Conservation (phyloP, 2,888 invertebrate genomes). For the Lobophora halterata region DNA sequence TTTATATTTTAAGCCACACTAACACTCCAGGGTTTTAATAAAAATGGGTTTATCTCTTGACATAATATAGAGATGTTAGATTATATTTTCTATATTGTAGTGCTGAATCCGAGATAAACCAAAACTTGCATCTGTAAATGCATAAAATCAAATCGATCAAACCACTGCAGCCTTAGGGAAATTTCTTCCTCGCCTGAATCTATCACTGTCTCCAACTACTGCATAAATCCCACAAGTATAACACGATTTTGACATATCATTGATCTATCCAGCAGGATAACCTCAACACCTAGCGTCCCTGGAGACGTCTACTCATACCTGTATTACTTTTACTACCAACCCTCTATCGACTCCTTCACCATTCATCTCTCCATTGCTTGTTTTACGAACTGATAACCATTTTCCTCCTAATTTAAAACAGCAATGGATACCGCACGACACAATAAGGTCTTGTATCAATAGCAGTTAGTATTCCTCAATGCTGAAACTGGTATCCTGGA, state of each 20-base stretch:
- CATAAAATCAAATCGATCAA: slow-evolving; percentile 26
- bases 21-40: no score
- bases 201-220: slow-evolving; percentile 67
- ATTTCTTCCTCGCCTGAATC: slow-evolving; percentile 51
- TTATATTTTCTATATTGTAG: background rate
- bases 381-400: background rate
- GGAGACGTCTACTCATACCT: slow-evolving; percentile 50
- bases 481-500: slow-evolving; percentile 21
- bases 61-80: no score
- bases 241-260: slow-evolving; percentile 76
- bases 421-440: slow-evolving; percentile 31
- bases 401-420: background rate
- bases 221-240: slow-evolving; percentile 71
- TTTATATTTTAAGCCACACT: no score
- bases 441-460: slow-evolving; percentile 18
- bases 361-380: slow-evolving; percentile 22
- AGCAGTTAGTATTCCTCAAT: slow-evolving; percentile 32
- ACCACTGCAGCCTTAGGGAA: slow-evolving; percentile 41
- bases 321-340: slow-evolving; percentile 37
- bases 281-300: slow-evolving; percentile 68
- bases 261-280: slow-evolving; percentile 70
- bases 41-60: no score
- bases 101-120: background rate
- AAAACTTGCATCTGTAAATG: slow-evolving; percentile 12
- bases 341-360: slow-evolving; percentile 6